Evolutionary conservation across 1,140 invertebrate species (phyloP), one percentile per base, ranked within the genome.

Genomic region (Caenorhabditis brenneri): DNA sequence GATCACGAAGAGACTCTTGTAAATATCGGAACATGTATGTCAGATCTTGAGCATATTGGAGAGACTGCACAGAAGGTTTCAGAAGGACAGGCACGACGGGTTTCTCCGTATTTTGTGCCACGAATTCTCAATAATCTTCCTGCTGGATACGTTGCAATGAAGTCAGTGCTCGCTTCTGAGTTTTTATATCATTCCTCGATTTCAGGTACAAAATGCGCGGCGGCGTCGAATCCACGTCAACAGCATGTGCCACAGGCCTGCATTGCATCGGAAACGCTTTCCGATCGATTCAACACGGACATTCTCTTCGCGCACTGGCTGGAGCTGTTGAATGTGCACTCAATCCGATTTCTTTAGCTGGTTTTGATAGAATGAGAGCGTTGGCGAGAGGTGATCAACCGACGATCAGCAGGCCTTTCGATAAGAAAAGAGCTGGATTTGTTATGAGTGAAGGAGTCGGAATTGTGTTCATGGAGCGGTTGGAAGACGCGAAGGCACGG

Each of bases 381-480:
- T 86, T 89, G 95, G 88, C 89, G 95, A 96, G 93, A 88, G 97
- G 97, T 92, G 93, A 96, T 79, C 91, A 91, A 65, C 96, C 96
- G 0, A 85, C 92, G 51, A 92, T 94, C 90, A 94, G 96, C 6
- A 93, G 97, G 88, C 97, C 97, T 2, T 99, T 99, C 93, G 97
- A 99, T 91, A 94, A 93, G 84, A 92, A 93, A 46, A 92, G 97
- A 81, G 95, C 97, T 91, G 97, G 97, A n/a, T 99, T 99, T 93
- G 96, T 99, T 0, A 97, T 99, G 95, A 96, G 96, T 0, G 97
- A 99, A 93, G 97, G 97, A 7, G 93, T 95, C 82, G 95, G 95
- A 12, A 93, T 98, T 84, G 88, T 99, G 69, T 92, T 99, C 15
- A 91, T 99, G 46, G 97, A 99, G 92, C 95, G 96, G 91, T 91